Percentiles rank a stretch among this genome's conserved stretches.
These are phyloP conservation scores for Tupaia tana DNA, from an alignment of 2,113 vertebrate species.

Conservation along the genomic window DNA sequence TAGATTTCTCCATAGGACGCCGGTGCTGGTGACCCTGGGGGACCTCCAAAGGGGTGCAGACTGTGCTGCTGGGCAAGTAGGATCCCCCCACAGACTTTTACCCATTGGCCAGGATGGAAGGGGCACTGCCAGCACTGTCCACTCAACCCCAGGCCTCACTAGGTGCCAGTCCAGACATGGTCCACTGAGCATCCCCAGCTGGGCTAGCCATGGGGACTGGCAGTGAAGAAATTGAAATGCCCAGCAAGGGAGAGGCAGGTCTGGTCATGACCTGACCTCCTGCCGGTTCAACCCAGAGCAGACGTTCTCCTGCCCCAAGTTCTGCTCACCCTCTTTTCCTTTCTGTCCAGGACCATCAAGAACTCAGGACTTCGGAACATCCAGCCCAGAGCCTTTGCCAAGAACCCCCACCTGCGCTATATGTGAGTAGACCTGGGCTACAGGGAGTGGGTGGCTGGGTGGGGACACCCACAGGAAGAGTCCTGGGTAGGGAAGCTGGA, in stretches of 20 bases:
- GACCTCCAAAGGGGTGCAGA: too few relatives aligned
- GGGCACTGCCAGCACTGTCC: background rate
- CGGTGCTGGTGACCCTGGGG: background rate
- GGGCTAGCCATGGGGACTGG: background rate
- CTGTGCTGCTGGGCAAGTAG: background rate
- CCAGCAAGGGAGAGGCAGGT: accelerated
- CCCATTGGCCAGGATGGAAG: background rate
- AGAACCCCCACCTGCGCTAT: slow-evolving; percentile 96
- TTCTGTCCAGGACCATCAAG: slow-evolving; percentile 94
- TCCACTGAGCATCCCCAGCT: accelerated
- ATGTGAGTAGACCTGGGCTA: slow-evolving; percentile 90
- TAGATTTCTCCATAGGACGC: too few relatives aligned
- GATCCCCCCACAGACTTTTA: background rate
- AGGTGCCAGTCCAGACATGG: background rate
- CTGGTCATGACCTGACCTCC: background rate
- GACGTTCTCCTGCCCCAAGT: background rate
- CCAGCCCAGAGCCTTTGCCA: slow-evolving; percentile 95
- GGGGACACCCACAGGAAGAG: accelerated
- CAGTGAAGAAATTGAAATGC: background rate
- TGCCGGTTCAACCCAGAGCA: background rate
- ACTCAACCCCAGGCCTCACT: background rate
- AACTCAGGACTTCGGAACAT: slow-evolving; percentile 97
- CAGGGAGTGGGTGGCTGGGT: background rate
- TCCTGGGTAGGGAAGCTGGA: background rate
- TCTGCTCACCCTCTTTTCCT: slow-evolving; percentile 39